These are phyloP conservation scores for Rhagoletis pomonella DNA, from an alignment of 1,140 invertebrate genomes.

Conservation along the genomic window DNA sequence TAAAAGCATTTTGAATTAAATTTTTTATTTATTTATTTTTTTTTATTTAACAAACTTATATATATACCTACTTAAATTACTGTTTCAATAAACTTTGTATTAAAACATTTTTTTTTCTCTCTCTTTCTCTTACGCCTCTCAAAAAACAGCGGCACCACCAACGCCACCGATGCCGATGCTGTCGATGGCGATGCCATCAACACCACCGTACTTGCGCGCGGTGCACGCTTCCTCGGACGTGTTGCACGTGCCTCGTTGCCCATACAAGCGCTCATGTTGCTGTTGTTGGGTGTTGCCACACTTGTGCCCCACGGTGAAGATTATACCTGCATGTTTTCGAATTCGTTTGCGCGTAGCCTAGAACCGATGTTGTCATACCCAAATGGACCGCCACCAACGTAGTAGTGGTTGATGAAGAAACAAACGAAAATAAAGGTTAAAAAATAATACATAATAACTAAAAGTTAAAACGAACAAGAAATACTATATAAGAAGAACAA, in stretches of 20 bases:
- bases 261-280: slow-evolving; percentile 91
- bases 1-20: background rate
- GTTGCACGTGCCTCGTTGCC: slow-evolving; percentile 92
- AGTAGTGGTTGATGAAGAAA: slow-evolving; percentile 61
- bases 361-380: slow-evolving; percentile 91
- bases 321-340: slow-evolving; percentile 87
- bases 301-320: slow-evolving; percentile 90
- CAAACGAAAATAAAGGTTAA: background rate
- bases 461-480: slow-evolving; percentile 26
- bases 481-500: background rate
- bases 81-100: background rate
- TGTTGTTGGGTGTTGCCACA: slow-evolving; percentile 91
- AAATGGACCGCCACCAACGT: slow-evolving; percentile 92
- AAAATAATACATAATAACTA: background rate
- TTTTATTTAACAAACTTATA: background rate
- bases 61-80: background rate
- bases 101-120: slow-evolving; percentile 57
- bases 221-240: slow-evolving; percentile 88
- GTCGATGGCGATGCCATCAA: slow-evolving; percentile 77
- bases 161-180: slow-evolving; percentile 66
- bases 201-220: slow-evolving; percentile 81
- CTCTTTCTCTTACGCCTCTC: background rate
- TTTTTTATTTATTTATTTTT: background rate
- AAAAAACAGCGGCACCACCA: slow-evolving; percentile 70
- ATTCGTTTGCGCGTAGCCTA: slow-evolving; percentile 86